Percentiles rank a stretch among this genome's conserved stretches.
Evolutionary conservation across 2,797 vertebrate species (phyloP).

Genomic region (Ceryle rudis): DNA sequence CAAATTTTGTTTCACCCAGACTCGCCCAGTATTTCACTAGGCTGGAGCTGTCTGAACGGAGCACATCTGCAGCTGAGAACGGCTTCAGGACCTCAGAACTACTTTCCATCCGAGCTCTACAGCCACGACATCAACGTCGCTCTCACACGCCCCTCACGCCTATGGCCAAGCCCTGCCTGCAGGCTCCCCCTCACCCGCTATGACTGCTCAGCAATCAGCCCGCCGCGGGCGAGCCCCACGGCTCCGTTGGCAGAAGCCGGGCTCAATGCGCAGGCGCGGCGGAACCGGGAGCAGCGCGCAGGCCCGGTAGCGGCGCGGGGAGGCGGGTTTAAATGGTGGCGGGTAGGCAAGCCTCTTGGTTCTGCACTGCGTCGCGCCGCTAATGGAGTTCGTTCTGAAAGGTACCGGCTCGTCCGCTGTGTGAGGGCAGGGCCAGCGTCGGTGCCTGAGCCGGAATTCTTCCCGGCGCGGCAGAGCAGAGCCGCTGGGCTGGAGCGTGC

Average conservation of each 20-base stretch:
- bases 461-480: not conserved
- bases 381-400: constrained; percentile 38
- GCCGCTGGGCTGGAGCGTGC: not conserved
- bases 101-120: rapidly evolving
- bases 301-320: not conserved
- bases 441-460: too few species aligned
- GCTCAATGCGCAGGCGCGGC: not conserved
- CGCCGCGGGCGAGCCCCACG: rapidly evolving
- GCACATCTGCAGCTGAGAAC: rapidly evolving
- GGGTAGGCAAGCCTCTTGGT: not conserved
- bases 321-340: constrained; percentile 6
- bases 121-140: rapidly evolving
- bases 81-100: rapidly evolving
- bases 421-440: not conserved
- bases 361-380: rapidly evolving
- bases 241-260: rapidly evolving
- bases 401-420: not conserved
- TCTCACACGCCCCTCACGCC: rapidly evolving
- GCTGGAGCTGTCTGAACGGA: rapidly evolving
- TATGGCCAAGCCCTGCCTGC: rapidly evolving
- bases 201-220: too few species aligned
- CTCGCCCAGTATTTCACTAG: rapidly evolving
- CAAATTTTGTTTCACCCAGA: too few species aligned
- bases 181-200: not conserved
- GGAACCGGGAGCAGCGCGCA: not conserved